Base-by-base conservation (phyloP, 2,113 vertebrate genomes). In the Cyanocitta stelleri region DNA sequence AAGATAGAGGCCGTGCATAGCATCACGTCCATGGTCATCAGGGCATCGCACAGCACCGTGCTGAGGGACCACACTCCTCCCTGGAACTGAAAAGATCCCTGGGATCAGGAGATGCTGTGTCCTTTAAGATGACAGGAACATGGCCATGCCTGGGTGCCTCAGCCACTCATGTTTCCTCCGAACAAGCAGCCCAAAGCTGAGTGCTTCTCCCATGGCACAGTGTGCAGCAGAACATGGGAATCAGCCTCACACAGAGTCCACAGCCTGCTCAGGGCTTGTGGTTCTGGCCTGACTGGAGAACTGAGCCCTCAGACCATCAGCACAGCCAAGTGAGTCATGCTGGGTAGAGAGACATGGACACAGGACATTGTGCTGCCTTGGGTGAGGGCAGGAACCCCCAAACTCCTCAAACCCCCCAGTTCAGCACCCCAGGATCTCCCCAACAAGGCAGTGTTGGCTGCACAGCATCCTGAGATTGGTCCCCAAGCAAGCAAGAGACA, bases 11-110 rank as follows among this genome's bases (percentile, higher is more conserved):
- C 99, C 0, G 99, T 99, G 97, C 99, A 99, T 72, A 99, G 98
- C 99, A 99, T 98, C 94, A 99, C 99, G 1, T 99, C 99, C 99
- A 99, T 98, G 88, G 99, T 98, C 99, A 99, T 99, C 93, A 99
- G 98, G 37, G 98, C 97, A 54, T 99, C 99, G 17, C 99, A 99
- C 56, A 99, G 90, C 61, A 95, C 80, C 1, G 93, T 96, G 95
- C 98, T 98, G 92, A 99, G 97, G 85, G 98, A 95, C 99, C 99
- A 99, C 76, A 98, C 97, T 1, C 99, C 99, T 16, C 99, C 99
- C 97, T 99, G 99, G 93, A 99, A 99, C 99, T 99, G 96, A 59
- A 95, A 61, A 94, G 68, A 95, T 71, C 20, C 75, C 41, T 0
- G 1, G 6, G 48, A 64, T 97, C 68, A 96, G 85, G 16, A 63